A percentile compares a stretch with the other conserved stretches of the same genome.
phyloP scores from a whole-genome alignment of 2,113 vertebrate genomes.

The Ailuropoda melanoleuca region DNA sequence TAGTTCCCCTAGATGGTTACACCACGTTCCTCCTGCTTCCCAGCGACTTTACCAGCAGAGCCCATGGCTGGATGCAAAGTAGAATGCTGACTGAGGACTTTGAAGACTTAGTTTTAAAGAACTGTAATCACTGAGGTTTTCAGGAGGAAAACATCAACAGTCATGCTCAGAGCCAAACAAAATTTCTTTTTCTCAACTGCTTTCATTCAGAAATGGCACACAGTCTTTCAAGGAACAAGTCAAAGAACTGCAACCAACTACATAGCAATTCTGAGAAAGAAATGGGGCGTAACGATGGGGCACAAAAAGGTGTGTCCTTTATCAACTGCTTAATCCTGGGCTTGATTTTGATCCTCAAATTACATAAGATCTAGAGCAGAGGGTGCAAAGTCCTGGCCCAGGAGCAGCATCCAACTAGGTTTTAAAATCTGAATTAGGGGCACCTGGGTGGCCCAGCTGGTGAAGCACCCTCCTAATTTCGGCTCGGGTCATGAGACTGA shows the following conservation, averaged over 20 bases:
- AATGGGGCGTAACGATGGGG: background rate
- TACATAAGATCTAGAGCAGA: background rate
- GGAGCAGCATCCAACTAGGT: background rate
- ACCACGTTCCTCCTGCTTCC: background rate
- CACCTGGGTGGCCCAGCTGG: background rate
- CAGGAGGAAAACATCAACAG: background rate
- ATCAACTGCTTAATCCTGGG: background rate
- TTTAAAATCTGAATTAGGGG: background rate
- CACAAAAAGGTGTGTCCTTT: background rate
- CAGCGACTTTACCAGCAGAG: background rate
- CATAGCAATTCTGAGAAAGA: slow-evolving; percentile 17
- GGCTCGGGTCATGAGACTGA: background rate
- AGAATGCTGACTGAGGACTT: background rate
- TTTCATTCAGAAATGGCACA: slow-evolving; percentile 36
- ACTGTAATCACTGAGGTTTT: background rate
- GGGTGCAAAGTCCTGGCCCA: background rate
- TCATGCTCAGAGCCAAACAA: background rate
- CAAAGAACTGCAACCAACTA: background rate
- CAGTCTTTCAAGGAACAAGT: slow-evolving; percentile 29
- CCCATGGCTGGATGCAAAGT: background rate
- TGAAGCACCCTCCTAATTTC: background rate
- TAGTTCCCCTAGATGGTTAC: slow-evolving; percentile 37
- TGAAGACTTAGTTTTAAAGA: background rate
- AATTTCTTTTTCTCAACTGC: slow-evolving; percentile 41
- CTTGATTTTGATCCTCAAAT: background rate